Base-by-base conservation (phyloP, 2,113 vertebrate species). In the Hypocryptadius cinnamomeus region DNA sequence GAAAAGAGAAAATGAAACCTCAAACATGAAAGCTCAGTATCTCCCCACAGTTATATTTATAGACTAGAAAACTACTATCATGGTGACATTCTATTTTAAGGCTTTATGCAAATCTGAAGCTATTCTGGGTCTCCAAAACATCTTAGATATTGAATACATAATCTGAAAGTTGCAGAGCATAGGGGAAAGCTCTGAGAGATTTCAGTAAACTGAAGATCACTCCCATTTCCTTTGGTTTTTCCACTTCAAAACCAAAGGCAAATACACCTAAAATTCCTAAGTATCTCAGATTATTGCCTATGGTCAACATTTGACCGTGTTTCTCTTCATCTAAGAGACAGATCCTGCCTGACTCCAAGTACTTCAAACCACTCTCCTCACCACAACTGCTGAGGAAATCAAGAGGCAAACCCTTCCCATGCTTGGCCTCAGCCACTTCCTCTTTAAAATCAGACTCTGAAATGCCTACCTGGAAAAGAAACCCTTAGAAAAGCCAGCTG, bases 401-500 rank as follows among this genome's bases (percentile, higher is more conserved):
- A 45, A 57, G 45, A 91, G 59, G 31, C 45, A 84, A 84, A 76
- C 31, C 19, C 48, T 60, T 86, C 45, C 56, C 56, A 15, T 7
- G 48, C 19, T 0, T 19, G 31, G 33, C 35, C 71, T 47, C 51
- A 81, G 86, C 89, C 92, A 85, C 91, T 96, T 98, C 95, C 96
- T 92, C 81, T 92, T 60, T n/a, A 69, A 85, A 91, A 91, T 19
- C 31, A 50, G 27, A 60, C 56, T 57, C 59, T 64, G 56, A 68
- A 73, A 79, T 73, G 61, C 6, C 37, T 73, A 14, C 19, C 65
- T 82, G 30, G 21, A 87, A 94, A 70, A 89, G 2, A 65, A 85
- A 39, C 37, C 63, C 73, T 73, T 15, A 47, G 15, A 79, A 87
- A 73, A 93, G 33, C 16, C 31, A n/a, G 65, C 0, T 54, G 6